These are phyloP conservation scores for Dynastes maya DNA, from an alignment of 2,888 invertebrate species.

Conservation along the genomic window DNA sequence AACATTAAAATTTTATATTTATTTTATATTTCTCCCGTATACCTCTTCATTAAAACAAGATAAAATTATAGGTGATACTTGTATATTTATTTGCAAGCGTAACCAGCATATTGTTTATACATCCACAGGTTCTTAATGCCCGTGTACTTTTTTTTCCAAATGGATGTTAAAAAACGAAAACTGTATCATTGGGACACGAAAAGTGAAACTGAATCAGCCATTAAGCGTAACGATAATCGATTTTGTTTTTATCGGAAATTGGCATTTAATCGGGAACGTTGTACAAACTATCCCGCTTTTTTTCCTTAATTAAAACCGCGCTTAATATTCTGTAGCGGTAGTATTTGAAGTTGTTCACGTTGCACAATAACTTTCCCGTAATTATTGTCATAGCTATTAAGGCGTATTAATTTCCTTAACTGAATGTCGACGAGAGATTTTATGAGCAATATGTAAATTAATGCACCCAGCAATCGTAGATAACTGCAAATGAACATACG, in stretches of 20 bases:
- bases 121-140: neutral
- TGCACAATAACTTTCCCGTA: constrained; percentile 22
- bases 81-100: neutral
- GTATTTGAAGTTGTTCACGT: constrained; percentile 17
- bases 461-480: constrained; percentile 4
- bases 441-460: constrained; percentile 30
- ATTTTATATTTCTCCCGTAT: too few relatives aligned
- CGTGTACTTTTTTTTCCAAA: neutral
- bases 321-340: constrained; percentile 21
- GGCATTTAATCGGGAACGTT: constrained; percentile 28
- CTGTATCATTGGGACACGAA: neutral
- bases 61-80: too few relatives aligned
- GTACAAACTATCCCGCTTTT: constrained; percentile 13
- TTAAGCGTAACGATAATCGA: constrained; percentile 24
- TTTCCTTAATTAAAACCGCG: constrained; percentile 8
- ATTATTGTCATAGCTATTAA: constrained; percentile 31
- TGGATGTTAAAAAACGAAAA: neutral
- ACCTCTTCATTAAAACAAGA: too few relatives aligned
- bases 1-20: too few relatives aligned
- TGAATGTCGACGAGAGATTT: constrained; percentile 12
- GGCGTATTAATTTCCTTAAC: constrained; percentile 24
- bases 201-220: constrained; percentile 35
- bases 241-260: constrained; percentile 31
- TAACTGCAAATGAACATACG: constrained; percentile 14
- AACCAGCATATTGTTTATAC: neutral